Evolutionary conservation across 2,888 invertebrate genomes (phyloP).

Genomic region (Phengaris alcon): DNA sequence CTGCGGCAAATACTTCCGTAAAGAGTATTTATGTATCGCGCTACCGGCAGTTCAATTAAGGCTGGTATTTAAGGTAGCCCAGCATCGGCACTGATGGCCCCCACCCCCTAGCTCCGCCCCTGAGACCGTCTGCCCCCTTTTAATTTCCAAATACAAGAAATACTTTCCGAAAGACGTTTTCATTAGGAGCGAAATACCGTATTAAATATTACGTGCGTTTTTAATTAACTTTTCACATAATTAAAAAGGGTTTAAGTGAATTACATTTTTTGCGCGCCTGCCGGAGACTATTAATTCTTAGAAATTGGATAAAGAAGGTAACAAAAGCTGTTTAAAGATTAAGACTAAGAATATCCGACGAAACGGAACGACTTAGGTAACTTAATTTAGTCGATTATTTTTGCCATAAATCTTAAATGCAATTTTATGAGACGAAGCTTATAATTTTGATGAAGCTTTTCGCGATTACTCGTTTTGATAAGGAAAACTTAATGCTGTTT

Average conservation of each 20-base stretch:
- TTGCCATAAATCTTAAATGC: constrained; percentile 10
- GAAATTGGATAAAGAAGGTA: background rate
- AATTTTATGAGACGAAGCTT: constrained; percentile 13
- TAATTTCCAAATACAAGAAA: constrained; percentile 77
- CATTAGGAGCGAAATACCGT: constrained; percentile 41
- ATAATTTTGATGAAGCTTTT: background rate
- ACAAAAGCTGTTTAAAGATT: constrained; percentile 12
- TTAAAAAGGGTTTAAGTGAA: constrained; percentile 11
- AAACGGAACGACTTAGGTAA: background rate
- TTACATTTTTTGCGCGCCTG: constrained; percentile 4
- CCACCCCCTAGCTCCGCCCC: constrained; percentile 49
- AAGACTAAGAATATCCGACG: constrained; percentile 8
- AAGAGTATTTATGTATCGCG: constrained; percentile 68
- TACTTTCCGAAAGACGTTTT: constrained; percentile 50
- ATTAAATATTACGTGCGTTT: constrained; percentile 29
- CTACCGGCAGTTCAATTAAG: constrained; percentile 74
- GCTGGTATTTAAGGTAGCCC: constrained; percentile 76
- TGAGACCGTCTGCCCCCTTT: constrained; percentile 67
- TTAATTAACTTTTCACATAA: constrained; percentile 28
- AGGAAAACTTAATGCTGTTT: background rate
- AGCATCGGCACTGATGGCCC: constrained; percentile 72
- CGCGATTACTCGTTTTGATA: background rate
- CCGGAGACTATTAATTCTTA: constrained; percentile 7
- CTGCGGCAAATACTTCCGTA: constrained; percentile 64
- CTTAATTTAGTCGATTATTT: constrained; percentile 30